phyloP scores from a whole-genome alignment of 2,113 vertebrate genomes.

The Motacilla alba region DNA sequence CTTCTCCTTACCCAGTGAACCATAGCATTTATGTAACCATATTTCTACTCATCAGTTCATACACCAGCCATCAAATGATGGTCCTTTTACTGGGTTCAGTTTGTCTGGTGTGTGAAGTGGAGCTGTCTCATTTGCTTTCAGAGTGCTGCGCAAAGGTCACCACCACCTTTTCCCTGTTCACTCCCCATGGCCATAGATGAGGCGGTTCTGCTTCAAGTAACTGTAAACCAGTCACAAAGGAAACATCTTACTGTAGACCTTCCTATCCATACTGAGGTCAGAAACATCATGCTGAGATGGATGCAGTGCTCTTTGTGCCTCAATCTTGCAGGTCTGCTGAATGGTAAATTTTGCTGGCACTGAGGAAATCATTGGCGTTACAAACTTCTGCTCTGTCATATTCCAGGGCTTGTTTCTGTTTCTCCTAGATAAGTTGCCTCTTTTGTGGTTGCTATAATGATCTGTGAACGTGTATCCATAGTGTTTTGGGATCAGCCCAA shows the following conservation, averaged over 20 bases:
- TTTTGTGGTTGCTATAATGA: neutral
- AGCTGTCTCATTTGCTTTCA: neutral
- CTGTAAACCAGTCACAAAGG: neutral
- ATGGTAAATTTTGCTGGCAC: neutral
- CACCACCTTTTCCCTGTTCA: neutral
- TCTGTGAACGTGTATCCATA: neutral
- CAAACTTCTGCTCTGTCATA: neutral
- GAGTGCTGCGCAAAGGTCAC: neutral
- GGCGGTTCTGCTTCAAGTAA: neutral
- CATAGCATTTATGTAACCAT: neutral
- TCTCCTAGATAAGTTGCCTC: neutral
- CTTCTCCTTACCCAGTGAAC: neutral
- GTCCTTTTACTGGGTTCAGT: neutral
- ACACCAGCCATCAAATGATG: neutral
- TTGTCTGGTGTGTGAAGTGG: neutral
- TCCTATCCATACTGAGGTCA: neutral
- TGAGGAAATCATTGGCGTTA: neutral
- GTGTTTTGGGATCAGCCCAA: neutral
- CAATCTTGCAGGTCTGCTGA: neutral
- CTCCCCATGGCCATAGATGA: neutral
- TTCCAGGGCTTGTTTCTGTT: neutral
- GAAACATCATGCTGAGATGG: neutral
- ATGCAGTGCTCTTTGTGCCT: neutral
- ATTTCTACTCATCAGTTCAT: neutral
- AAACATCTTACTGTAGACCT: neutral